Base-by-base conservation (phyloP, 2,113 vertebrate species). In the Macaca nemestrina region DNA sequence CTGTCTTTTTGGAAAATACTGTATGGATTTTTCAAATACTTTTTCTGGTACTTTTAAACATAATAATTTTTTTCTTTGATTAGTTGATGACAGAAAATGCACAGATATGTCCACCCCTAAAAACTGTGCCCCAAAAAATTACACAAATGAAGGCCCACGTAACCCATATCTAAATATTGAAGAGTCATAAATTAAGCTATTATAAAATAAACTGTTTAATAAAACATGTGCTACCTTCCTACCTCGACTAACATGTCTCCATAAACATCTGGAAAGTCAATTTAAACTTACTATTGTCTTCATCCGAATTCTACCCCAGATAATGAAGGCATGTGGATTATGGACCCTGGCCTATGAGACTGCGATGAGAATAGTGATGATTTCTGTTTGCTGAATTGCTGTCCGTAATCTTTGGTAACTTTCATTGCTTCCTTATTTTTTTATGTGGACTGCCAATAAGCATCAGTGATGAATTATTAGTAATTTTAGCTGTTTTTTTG, bases 311-410 rank as follows among this genome's bases (percentile, higher is more conserved):
- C 43, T 70, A 18, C 6, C 30, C 20, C 32, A 50, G 38, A 76
- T 38, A 1, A 25, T 12, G 16, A 0, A 13, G 16, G 3, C 9
- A 17, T 12, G 17, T 4, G 3, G 4, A 11, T 48, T 48, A 48
- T 48, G 25, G 38, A 14, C 18, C 1, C 2, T 55, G 23, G 23
- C 43, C 10, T 8, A 20, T 20, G 52, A 55, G 18, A 55, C 16
- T 17, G n/a, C 6, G 0, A 6, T 27, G 48, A 59, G 12, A 32
- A n/a, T 59, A 11, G 7, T 1, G 22, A 3, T 70, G 30, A 95
- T 70, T 76, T 76, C 2, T 86, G 23, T 75, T 80, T 68, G 6
- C 22, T 81, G 20, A 17, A 87, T 23, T 87, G 40, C 22, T 25
- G 40, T 40, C 13, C 27, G 2, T 48, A 25, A 84, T 87, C 4